These are phyloP conservation scores for Trachythela sp. DNA, from an alignment of 64 coral and sea anemone genomes.

Conservation along the genomic window DNA sequence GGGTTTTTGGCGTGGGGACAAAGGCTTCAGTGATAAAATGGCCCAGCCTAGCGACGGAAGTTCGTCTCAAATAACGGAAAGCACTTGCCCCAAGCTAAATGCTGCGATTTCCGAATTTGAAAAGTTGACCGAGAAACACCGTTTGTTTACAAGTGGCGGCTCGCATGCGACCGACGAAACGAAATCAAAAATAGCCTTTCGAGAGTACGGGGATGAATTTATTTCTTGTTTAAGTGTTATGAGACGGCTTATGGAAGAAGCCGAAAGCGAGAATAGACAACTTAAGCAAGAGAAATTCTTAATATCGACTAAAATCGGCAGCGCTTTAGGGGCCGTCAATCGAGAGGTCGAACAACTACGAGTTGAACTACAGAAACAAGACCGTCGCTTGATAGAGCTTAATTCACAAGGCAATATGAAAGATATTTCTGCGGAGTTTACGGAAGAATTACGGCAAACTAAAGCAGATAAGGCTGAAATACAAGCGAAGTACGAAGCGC, in stretches of 20 bases:
- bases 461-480: constrained; percentile 70
- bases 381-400: constrained; percentile 72
- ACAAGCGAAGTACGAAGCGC: constrained; percentile 67
- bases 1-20: neutral
- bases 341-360: constrained; percentile 92
- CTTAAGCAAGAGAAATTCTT: constrained; percentile 91
- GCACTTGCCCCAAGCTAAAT: neutral
- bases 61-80: neutral
- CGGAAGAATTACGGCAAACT: constrained; percentile 47
- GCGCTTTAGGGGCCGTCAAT: constrained; percentile 81
- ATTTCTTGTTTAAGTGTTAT: constrained; percentile 85
- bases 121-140: neutral
- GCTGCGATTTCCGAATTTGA: constrained; percentile 4
- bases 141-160: neutral
- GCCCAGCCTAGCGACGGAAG: neutral
- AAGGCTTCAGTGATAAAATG: neutral
- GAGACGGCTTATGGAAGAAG: constrained; percentile 93
- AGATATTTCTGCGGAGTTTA: constrained; percentile 16
- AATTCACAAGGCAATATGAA: neutral
- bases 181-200: neutral
- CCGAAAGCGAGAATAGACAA: constrained; percentile 84
- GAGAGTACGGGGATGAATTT: constrained; percentile 59
- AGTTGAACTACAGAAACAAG: constrained; percentile 88
- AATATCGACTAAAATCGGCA: constrained; percentile 84
- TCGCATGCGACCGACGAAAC: neutral